These are phyloP conservation scores for Tridacna gigas DNA, from an alignment of 2,888 invertebrate genomes.

Conservation along the genomic window DNA sequence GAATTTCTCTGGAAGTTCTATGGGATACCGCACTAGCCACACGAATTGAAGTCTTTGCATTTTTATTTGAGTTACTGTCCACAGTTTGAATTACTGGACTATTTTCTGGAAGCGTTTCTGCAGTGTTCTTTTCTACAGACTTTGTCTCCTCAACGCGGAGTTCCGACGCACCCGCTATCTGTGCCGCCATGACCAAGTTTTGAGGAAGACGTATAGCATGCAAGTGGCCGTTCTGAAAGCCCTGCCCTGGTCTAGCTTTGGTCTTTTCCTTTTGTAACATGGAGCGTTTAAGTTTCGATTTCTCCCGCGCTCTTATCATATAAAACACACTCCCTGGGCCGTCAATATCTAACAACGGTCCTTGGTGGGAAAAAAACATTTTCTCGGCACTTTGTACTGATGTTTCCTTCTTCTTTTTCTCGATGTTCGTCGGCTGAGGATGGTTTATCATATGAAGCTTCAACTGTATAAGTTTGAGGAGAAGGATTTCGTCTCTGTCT, in stretches of 20 bases:
- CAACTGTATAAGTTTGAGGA: constrained; percentile 70
- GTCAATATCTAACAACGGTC: constrained; percentile 80
- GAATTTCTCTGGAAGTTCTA: not conserved
- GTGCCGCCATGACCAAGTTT: constrained; percentile 66
- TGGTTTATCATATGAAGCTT: constrained; percentile 65
- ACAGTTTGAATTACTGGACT: constrained; percentile 35
- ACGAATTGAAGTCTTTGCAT: not conserved
- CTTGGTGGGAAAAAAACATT: constrained; percentile 78
- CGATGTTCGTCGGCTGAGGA: constrained; percentile 57
- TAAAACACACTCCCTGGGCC: constrained; percentile 84
- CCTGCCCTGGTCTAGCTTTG: constrained; percentile 22
- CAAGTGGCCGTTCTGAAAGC: constrained; percentile 51
- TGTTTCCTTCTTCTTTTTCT: constrained; percentile 64
- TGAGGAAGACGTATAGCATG: constrained; percentile 67
- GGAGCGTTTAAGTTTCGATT: constrained; percentile 58
- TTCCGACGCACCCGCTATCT: constrained; percentile 66
- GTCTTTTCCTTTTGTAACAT: constrained; percentile 56
- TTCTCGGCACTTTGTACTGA: constrained; percentile 76
- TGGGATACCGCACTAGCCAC: not conserved
- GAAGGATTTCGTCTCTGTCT: constrained; percentile 75
- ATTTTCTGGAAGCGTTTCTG: constrained; percentile 29
- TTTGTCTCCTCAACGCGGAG: constrained; percentile 52
- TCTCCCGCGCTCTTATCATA: constrained; percentile 76
- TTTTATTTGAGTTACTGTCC: not conserved
- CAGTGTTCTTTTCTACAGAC: not conserved